phyloP scores from a whole-genome alignment of 1,140 invertebrate genomes.

The Zelostemma sp. region DNA sequence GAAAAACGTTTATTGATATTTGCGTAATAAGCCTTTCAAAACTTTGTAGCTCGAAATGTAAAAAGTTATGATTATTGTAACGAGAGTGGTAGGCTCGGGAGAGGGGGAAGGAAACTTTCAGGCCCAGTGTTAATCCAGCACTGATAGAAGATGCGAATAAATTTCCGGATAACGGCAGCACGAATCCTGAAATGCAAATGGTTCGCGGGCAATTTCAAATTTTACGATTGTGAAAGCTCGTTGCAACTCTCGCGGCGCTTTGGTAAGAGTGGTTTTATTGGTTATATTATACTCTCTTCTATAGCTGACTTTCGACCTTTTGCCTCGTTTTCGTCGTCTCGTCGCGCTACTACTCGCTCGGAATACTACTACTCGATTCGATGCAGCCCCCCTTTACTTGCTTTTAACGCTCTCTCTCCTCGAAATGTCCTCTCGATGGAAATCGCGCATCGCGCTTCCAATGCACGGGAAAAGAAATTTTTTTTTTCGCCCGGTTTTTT shows the following conservation, averaged over 20 bases:
- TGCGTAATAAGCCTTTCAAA: too few relatives aligned
- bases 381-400: conserved; percentile 30
- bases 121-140: conserved; percentile 9
- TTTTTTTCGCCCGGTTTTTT: too few relatives aligned
- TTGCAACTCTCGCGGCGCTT: conserved; percentile 16
- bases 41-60: too few relatives aligned
- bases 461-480: too few relatives aligned
- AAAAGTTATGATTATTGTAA: too few relatives aligned
- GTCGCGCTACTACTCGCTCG: conserved; percentile 2
- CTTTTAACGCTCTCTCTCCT: conserved; percentile 43
- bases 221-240: conserved; percentile 56
- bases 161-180: conserved; percentile 49
- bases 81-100: not conserved
- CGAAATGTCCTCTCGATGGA: conserved; percentile 44
- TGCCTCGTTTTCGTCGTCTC: conserved; percentile 31
- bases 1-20: not conserved
- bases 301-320: conserved; percentile 38
- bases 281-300: conserved; percentile 36
- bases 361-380: conserved; percentile 32
- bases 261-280: conserved; percentile 38
- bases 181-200: conserved; percentile 60
- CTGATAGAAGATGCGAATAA: conserved; percentile 46
- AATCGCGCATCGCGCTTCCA: too few relatives aligned
- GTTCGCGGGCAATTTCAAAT: conserved; percentile 57
- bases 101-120: not conserved